A percentile compares a stretch with the other conserved stretches of the same genome.
Evolutionary conservation across 2,888 invertebrate genomes (phyloP).

Genomic region (Agrochola lota): DNA sequence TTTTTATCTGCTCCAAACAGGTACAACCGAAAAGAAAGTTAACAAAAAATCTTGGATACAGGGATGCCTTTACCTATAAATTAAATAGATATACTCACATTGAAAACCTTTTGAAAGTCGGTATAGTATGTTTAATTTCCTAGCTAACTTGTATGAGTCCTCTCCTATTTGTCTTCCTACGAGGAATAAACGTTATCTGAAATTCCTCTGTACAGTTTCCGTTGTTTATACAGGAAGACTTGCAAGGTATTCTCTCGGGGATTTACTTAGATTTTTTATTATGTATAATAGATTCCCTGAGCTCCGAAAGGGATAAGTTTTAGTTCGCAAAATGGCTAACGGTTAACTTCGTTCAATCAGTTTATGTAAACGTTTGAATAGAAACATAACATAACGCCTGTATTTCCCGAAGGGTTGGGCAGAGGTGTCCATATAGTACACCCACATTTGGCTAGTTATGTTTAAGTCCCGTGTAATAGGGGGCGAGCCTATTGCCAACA

Average conservation of each 20-base stretch:
- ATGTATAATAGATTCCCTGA: slow-evolving; percentile 48
- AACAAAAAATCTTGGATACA: background rate
- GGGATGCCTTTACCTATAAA: background rate
- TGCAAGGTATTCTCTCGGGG: slow-evolving; percentile 44
- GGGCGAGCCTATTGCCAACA: no score
- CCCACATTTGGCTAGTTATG: no score
- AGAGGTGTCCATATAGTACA: no score
- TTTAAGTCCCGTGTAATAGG: no score
- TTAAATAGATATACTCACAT: background rate
- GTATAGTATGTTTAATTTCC: slow-evolving; percentile 35
- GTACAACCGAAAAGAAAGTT: background rate
- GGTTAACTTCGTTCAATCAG: slow-evolving; percentile 14
- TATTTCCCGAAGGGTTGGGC: no score
- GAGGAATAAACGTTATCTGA: slow-evolving; percentile 45
- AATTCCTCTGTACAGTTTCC: slow-evolving; percentile 38
- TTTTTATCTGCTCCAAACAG: no score
- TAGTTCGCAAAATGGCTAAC: slow-evolving; percentile 28
- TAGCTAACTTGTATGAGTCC: slow-evolving; percentile 31
- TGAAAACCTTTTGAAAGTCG: slow-evolving; percentile 3
- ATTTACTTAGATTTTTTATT: slow-evolving; percentile 55
- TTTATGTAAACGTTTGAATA: background rate
- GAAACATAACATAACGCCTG: no score
- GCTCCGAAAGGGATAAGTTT: slow-evolving; percentile 33
- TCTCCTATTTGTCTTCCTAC: slow-evolving; percentile 43
- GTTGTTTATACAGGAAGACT: slow-evolving; percentile 53